Evolutionary conservation across 1,140 invertebrate species (phyloP), one percentile per base, ranked within the genome.

Genomic region (Aplysia californica): DNA sequence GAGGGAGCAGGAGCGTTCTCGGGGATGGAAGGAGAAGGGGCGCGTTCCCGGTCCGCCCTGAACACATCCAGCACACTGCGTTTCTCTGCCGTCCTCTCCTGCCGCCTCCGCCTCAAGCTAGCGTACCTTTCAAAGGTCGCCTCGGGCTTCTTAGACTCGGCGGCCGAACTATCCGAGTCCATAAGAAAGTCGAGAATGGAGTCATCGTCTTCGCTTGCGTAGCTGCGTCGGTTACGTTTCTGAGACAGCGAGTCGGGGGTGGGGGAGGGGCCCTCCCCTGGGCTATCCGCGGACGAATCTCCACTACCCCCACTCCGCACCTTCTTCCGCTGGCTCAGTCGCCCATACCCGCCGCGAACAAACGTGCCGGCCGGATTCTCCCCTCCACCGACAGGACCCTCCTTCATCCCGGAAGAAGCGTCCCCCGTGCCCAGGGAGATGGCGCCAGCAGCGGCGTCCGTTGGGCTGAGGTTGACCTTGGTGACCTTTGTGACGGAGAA

Each of bases 401-500:
- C n/a, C n/a, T n/a, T n/a, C n/a, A n/a, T n/a, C n/a, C n/a, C n/a
- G n/a, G n/a, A n/a, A n/a, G n/a, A n/a, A n/a, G n/a, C n/a, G n/a
- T n/a, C n/a, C n/a, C n/a, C n/a, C 4, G 41, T 68, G 33, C 76
- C 77, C 5, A 38, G 56, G 18, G 66, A 44, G 2, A 80, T 21
- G 36, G 58, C 75, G n/a, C n/a, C n/a, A 5, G 39, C 2, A 33
- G 64, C 31, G 33, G 78, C 18, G 26, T 75, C 75, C 15, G 18
- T 33, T 23, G 65, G 58, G 55, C 80, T 82, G 1, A 88, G 76
- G 59, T 70, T 84, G 15, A 88, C 80, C 71, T 87, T 87, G 26
- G 84, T 81, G 2, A 85, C 82, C 77, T 83, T 87, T 23, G 79
- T 84, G 1, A 88, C 82, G 21, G 82, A 84, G 76, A 87, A 87